Conservation (phyloP, 2,797 vertebrate species). For the Silurus aristotelis region DNA sequence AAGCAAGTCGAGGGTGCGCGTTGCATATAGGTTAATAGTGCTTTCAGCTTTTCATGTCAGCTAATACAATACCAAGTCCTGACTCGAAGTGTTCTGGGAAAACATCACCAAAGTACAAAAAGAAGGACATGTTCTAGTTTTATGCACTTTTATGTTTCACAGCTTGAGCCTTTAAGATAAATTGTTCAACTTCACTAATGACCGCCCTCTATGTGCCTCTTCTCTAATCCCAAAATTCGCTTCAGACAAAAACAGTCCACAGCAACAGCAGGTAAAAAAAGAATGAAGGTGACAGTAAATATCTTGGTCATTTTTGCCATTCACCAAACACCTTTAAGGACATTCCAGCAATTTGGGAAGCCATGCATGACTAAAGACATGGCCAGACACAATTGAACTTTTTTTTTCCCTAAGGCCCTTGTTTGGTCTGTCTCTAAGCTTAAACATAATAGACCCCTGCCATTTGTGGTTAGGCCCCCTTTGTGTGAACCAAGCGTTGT, state of each 20-base stretch:
- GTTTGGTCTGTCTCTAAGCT: conserved; percentile 37
- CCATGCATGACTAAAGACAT: conserved; percentile 20
- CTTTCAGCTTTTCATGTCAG: conserved; percentile 21
- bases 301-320: conserved; percentile 20
- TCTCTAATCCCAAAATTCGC: conserved; percentile 38
- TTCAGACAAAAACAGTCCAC: conserved; percentile 29
- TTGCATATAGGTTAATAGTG: conserved; percentile 29
- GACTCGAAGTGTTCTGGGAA: conserved; percentile 15
- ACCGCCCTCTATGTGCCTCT: neutral
- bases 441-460: conserved; percentile 45
- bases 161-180: conserved; percentile 33
- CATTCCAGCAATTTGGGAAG: conserved; percentile 22
- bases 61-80: conserved; percentile 21
- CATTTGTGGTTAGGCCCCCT: conserved; percentile 33
- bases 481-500: conserved; percentile 43
- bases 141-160: conserved; percentile 8
- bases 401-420: conserved; percentile 18
- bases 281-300: conserved; percentile 36
- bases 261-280: conserved; percentile 30
- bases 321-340: conserved; percentile 21
- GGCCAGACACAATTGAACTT: conserved; percentile 22
- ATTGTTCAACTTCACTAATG: conserved; percentile 33
- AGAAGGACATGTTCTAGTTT: conserved; percentile 27
- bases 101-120: neutral
- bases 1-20: conserved; percentile 12